phyloP scores from a whole-genome alignment of 2,797 vertebrate genomes.

The Trichosurus vulpecula region DNA sequence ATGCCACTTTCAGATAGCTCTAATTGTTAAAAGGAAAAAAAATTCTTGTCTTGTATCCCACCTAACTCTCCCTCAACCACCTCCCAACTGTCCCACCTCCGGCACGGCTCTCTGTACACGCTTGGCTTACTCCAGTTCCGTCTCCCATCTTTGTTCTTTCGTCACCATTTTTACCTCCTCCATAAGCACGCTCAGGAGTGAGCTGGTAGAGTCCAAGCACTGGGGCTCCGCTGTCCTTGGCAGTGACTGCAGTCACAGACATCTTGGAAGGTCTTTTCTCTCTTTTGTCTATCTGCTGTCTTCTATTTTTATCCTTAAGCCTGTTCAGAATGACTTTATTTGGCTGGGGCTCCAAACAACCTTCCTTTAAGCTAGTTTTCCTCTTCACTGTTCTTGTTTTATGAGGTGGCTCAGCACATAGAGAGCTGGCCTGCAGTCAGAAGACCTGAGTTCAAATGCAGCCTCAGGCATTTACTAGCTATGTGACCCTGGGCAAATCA shows the following conservation, averaged over 20 bases:
- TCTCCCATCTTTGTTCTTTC: not conserved
- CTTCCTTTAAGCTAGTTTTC: not conserved
- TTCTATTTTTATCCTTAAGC: not conserved
- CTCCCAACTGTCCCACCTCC: no score
- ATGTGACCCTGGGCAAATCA: not conserved
- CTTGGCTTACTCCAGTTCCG: not conserved
- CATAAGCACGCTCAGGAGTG: not conserved
- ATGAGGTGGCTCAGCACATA: not conserved
- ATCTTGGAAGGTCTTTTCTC: not conserved
- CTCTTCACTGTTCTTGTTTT: not conserved
- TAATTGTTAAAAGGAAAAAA: no score
- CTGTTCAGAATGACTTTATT: not conserved
- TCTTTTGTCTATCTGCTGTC: not conserved
- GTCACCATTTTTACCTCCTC: not conserved
- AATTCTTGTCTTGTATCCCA: no score
- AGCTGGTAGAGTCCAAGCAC: not conserved
- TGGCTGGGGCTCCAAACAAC: not conserved
- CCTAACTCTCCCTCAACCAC: not conserved
- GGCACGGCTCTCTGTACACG: not conserved
- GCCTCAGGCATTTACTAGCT: not conserved
- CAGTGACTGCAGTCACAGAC: not conserved
- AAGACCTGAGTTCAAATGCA: not conserved
- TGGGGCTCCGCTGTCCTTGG: no score
- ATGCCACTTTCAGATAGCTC: not conserved
- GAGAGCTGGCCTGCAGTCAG: not conserved